Evolutionary conservation across 2,888 invertebrate genomes (phyloP), one percentile per base, ranked within the genome.

Genomic region (Tribolium freemani): DNA sequence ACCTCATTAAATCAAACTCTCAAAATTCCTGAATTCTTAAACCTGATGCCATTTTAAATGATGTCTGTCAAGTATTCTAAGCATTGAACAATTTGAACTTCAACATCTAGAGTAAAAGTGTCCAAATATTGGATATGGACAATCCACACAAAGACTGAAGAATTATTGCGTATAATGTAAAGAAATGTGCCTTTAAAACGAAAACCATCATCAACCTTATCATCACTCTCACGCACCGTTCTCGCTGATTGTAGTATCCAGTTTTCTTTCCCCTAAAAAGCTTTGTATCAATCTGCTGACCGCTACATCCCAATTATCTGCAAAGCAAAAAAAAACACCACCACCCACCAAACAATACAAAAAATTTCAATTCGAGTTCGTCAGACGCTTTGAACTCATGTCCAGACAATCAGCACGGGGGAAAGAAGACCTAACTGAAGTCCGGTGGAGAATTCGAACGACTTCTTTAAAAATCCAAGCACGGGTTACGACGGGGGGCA

Each of bases 361-460:
- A 70, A 70, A 63, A 63, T 48, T 50, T 51, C 60, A 60, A 60
- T 58, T 69, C 16, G 13, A 56, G 54, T 54, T 70, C 75, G 75
- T 76, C 76, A 75, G 78, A 80, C 79, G 75, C 73, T 77, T 71
- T 56, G 74, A 73, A 74, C 79, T 77, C 77, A 75, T 79, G 79
- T 80, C 78, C 80, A 80, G 80, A 80, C 79, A 80, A 80, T 79
- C 80, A 80, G 75, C 80, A 78, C 54, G 63, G 56, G 69, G 68
- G 53, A 60, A 58, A 46, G 38, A 46, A 50, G 69, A 51, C 69
- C 60, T 67, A 67, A 67, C 67, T 57, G 56, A 45, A 16, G 60
- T 69, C 69, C 69, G 53, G 20, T 46, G n/a, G 45, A 16, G 69
- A 70, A 70, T 70, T 63, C 38, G 63, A 70, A 70, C 53, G 44